A percentile compares a stretch with the other conserved stretches of the same genome.
Evolutionary conservation across 2,113 vertebrate genomes (phyloP).

Genomic region (Passer montanus): DNA sequence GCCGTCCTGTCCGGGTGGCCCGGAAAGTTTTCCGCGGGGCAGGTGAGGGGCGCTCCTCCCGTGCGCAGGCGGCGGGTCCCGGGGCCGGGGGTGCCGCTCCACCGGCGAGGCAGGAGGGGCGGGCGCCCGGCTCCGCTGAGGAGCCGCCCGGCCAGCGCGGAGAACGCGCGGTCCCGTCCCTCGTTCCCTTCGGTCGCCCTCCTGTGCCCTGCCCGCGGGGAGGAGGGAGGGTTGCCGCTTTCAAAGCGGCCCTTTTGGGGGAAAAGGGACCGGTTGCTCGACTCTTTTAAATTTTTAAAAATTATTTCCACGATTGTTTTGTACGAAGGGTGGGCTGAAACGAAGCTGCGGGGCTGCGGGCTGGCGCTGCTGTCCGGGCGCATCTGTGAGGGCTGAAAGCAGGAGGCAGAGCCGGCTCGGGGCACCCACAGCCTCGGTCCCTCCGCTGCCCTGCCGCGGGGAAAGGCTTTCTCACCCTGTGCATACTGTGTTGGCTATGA

Average conservation of each 20-base stretch:
- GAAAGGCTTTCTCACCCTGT: no score
- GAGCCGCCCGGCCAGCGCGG: background rate
- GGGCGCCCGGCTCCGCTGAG: background rate
- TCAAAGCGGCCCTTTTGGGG: no score
- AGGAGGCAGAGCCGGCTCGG: fast-evolving
- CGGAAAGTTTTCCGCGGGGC: background rate
- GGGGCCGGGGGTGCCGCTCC: background rate
- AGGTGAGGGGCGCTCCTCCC: background rate
- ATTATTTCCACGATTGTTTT: fast-evolving
- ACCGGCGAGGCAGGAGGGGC: background rate
- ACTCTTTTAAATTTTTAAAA: fast-evolving
- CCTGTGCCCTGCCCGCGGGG: background rate
- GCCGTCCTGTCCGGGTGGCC: background rate
- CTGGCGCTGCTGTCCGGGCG: background rate
- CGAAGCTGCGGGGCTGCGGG: background rate
- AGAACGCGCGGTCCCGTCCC: background rate
- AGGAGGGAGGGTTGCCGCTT: background rate
- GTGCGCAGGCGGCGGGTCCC: background rate
- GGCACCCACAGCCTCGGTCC: fast-evolving
- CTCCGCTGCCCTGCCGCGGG: fast-evolving
- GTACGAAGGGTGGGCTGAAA: fast-evolving
- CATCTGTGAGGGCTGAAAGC: fast-evolving
- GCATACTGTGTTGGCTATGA: background rate
- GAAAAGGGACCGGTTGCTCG: fast-evolving
- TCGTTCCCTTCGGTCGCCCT: no score